Evolutionary conservation across 2,113 vertebrate genomes (phyloP).

Genomic region (Dicerorhinus sumatrensis): DNA sequence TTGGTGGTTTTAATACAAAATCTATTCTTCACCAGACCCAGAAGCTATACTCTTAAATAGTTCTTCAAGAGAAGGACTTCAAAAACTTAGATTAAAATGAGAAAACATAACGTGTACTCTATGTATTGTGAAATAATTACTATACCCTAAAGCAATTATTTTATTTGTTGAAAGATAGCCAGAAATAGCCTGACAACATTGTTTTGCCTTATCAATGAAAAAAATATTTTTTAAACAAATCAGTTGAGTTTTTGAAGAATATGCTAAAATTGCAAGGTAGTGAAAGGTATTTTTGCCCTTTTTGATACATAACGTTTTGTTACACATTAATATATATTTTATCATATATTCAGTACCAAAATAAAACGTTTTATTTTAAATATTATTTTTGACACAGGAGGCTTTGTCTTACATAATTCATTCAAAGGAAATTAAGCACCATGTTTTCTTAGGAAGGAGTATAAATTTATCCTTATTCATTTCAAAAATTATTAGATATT

Average conservation of each 20-base stretch:
- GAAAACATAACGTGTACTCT: not conserved
- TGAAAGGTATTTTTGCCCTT: not conserved
- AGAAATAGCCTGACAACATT: not conserved
- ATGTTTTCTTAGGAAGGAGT: not conserved
- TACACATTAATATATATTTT: not conserved
- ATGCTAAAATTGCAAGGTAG: not conserved
- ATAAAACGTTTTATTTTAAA: constrained; percentile 40
- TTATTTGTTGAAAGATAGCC: not conserved
- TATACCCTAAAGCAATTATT: not conserved
- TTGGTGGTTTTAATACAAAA: not conserved
- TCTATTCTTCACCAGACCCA: not conserved
- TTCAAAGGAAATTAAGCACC: not conserved
- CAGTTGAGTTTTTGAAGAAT: not conserved
- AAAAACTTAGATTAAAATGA: not conserved
- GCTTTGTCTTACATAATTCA: not conserved
- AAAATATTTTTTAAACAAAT: not conserved
- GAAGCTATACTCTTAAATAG: not conserved
- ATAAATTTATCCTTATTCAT: constrained; percentile 12
- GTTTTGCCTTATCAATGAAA: not conserved
- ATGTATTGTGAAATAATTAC: not conserved
- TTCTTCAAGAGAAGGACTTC: not conserved
- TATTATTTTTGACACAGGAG: constrained; percentile 1
- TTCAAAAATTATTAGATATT: not conserved
- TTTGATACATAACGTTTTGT: not conserved
- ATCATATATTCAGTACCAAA: not conserved